These are phyloP conservation scores for Ormia ochracea DNA, from an alignment of 2,888 invertebrate species.

Conservation along the genomic window DNA sequence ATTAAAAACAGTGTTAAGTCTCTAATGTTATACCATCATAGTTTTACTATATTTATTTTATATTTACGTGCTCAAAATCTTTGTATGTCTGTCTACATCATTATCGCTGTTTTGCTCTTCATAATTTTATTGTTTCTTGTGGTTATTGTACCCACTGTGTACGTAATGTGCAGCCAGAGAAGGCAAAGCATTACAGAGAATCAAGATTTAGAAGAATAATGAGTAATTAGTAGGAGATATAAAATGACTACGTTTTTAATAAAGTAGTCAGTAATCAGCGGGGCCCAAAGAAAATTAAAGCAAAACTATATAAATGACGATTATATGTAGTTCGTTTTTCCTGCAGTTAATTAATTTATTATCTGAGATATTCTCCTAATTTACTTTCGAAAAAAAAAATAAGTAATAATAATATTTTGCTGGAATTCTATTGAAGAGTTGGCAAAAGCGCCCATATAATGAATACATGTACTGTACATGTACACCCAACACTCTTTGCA, in stretches of 20 bases:
- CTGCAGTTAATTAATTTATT: no score
- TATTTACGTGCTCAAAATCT: not conserved
- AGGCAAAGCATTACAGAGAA: not conserved
- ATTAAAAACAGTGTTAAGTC: slow-evolving; percentile 55
- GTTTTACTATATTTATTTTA: not conserved
- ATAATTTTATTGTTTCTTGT: slow-evolving; percentile 16
- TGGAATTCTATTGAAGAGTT: no score
- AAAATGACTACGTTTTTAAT: not conserved
- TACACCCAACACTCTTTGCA: no score
- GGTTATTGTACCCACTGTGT: slow-evolving; percentile 31
- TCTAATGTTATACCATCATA: slow-evolving; percentile 42
- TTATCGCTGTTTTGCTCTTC: slow-evolving; percentile 6
- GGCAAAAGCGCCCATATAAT: no score
- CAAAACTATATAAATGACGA: no score
- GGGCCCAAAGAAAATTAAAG: no score
- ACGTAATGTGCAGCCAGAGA: not conserved
- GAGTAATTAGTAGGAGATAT: slow-evolving; percentile 19
- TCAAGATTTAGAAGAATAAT: slow-evolving; percentile 10
- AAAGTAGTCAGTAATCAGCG: not conserved
- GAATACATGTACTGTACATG: no score
- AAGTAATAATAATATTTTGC: no score
- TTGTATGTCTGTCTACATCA: slow-evolving; percentile 20
- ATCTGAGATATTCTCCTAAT: no score
- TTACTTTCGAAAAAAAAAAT: no score
- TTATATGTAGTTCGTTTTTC: no score